phyloP scores from a whole-genome alignment of 2,113 vertebrate species.

The Trinectes maculatus region DNA sequence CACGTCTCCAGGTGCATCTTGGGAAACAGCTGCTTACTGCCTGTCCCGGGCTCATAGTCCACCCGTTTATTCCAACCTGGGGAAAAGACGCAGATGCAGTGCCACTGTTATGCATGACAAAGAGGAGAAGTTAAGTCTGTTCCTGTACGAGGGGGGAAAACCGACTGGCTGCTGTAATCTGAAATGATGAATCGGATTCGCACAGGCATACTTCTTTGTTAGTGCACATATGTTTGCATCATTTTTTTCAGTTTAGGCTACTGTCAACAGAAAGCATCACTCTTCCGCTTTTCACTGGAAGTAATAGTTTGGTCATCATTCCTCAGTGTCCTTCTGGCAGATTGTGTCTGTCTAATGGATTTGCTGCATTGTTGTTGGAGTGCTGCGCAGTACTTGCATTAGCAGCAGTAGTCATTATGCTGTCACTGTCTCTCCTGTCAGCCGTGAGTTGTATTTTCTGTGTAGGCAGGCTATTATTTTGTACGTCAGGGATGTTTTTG shows the following conservation, averaged over 20 bases:
- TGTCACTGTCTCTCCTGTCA: conserved; percentile 56
- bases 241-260: conserved; percentile 25
- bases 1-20: conserved; percentile 93
- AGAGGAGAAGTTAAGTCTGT: not conserved
- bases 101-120: not conserved
- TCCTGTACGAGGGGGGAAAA: not conserved
- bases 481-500: conserved; percentile 9
- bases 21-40: conserved; percentile 91
- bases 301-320: conserved; percentile 35
- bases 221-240: conserved; percentile 9
- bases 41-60: conserved; percentile 92
- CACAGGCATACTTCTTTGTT: conserved; percentile 18
- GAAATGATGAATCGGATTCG: conserved; percentile 24
- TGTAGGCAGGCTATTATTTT: conserved; percentile 49
- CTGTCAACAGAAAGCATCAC: conserved; percentile 35
- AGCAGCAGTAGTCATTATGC: conserved; percentile 56
- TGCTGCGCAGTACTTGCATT: conserved; percentile 42
- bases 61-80: conserved; percentile 92
- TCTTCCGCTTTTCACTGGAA: conserved; percentile 45
- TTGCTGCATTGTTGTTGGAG: conserved; percentile 52
- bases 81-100: conserved; percentile 2
- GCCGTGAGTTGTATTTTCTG: conserved; percentile 45
- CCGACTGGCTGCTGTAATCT: conserved; percentile 1
- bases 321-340: conserved; percentile 36
- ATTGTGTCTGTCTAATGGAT: conserved; percentile 45